Evolutionary conservation across 2,797 vertebrate species (phyloP), one percentile per base, ranked within the genome.

Genomic region (Remorina albescens): DNA sequence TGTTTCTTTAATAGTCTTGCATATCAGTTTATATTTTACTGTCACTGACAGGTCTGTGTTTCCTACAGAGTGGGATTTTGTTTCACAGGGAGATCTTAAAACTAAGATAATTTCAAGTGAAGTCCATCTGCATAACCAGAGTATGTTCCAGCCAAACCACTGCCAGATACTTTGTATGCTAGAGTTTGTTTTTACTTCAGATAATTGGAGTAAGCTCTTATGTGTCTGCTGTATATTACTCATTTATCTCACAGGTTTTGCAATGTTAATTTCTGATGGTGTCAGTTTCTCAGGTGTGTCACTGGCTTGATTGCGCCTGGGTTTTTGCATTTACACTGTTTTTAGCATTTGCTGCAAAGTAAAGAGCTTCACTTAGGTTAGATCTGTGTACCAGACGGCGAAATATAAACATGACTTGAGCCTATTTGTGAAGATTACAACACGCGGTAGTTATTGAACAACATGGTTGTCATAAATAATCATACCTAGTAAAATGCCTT

Each of bases 141-240:
- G 4, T 30, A n/a, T 0, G 2, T 64, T 28, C 6, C 39, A 34
- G 41, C 60, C 49, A 36, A 56, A 63, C 47, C 46, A 41, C 51
- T 68, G 67, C 39, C 44, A 59, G 39, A 56, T 47, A 11, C 64
- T 21, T 8, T 60, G 46, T 67, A 23, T 34, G 30, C 42, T 42
- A 16, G 4, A 30, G 26, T 69, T 32, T 62, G 13, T 78, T 73
- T 78, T 71, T 64, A 66, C 67, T 54, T 23, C 54, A 32, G 26
- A 47, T 47, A 60, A 26, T 49, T 72, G 54, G 19, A 42, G 23
- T 49, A n/a, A 8, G 8, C 11, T 67, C 42, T 30, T 2, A 7
- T 4, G 8, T 61, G 63, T 61, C 50, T 70, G 53, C 60, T 74
- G 18, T 41, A 30, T 46, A 57, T 37, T 23, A 4, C 10, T 60